Evolutionary conservation across 2,888 invertebrate species (phyloP).

Genomic region (Coenonympha glycerion): DNA sequence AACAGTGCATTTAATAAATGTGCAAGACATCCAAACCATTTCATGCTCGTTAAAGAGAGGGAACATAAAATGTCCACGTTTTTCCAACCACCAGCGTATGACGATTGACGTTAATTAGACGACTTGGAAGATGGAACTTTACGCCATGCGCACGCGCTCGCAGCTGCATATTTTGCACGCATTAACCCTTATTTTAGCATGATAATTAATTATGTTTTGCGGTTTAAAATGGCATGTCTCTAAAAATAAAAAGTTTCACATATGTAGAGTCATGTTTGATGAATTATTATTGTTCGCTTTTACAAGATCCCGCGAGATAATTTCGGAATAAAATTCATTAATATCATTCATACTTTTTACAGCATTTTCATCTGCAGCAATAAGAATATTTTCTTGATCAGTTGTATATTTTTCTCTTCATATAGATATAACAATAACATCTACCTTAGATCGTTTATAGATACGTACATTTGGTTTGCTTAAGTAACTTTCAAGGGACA

Average conservation of each 20-base stretch:
- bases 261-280: too few species aligned
- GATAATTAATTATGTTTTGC: not conserved
- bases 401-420: not conserved
- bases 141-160: constrained; percentile 34
- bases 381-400: too few species aligned
- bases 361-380: too few species aligned
- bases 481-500: not conserved
- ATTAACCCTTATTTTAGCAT: constrained; percentile 22
- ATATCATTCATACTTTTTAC: too few species aligned
- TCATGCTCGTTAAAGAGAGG: constrained; percentile 5
- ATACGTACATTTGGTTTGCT: too few species aligned
- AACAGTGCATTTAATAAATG: not conserved
- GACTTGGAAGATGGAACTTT: constrained; percentile 35
- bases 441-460: too few species aligned
- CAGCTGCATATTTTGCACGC: constrained; percentile 38
- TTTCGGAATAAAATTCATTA: too few species aligned
- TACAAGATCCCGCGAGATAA: too few species aligned
- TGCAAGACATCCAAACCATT: not conserved
- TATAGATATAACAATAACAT: not conserved
- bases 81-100: constrained; percentile 35
- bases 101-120: constrained; percentile 41
- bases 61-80: constrained; percentile 10
- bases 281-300: too few species aligned
- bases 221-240: not conserved
- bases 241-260: not conserved